Conservation (phyloP, 2,797 vertebrate genomes). For the Myotis daubentonii region DNA sequence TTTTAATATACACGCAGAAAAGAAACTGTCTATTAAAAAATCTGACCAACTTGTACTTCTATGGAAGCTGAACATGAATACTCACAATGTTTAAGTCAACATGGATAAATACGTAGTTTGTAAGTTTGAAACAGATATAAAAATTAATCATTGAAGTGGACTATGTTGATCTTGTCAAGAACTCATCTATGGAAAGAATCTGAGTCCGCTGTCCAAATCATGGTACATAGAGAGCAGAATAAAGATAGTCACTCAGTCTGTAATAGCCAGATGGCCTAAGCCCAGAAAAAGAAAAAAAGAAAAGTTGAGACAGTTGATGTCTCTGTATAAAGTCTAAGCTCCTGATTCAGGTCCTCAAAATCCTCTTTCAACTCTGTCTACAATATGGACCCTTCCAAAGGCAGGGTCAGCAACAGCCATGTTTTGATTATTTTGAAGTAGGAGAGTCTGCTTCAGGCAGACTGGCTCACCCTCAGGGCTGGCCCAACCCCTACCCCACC, state of each 20-base stretch:
- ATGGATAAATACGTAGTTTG: neutral
- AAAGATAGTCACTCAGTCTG: neutral
- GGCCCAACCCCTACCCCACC: neutral
- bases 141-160: neutral
- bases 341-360: neutral
- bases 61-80: neutral
- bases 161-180: slow-evolving; percentile 3
- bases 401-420: neutral
- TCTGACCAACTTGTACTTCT: neutral
- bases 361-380: neutral
- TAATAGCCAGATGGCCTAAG: neutral
- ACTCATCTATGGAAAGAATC: neutral
- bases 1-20: neutral
- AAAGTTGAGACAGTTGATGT: neutral
- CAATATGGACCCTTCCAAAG: neutral
- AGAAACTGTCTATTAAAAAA: neutral
- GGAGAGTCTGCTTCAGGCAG: neutral
- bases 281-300: neutral
- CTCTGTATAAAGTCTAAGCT: neutral
- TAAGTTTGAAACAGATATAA: slow-evolving; percentile 39
- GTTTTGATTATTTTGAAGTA: neutral
- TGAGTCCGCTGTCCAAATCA: neutral
- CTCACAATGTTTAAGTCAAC: neutral
- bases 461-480: neutral
- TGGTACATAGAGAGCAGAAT: neutral